These are phyloP conservation scores for Lampris incognitus DNA, from an alignment of 2,113 vertebrate species.

Conservation along the genomic window DNA sequence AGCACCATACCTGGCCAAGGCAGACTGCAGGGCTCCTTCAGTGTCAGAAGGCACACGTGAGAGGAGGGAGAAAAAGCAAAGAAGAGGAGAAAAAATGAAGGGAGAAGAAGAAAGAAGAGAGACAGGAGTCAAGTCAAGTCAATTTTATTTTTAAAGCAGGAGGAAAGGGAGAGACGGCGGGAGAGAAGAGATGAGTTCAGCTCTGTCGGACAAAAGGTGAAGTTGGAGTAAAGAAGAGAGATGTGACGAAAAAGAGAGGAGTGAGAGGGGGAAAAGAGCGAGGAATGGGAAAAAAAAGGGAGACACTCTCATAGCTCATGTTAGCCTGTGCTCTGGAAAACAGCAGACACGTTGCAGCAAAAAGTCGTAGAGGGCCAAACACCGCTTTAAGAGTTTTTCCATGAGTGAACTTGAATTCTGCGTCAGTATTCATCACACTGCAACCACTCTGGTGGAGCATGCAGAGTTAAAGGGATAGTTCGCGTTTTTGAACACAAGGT, in stretches of 20 bases:
- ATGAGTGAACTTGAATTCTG: no score
- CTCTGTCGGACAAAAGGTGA: no score
- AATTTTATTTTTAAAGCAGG: background rate
- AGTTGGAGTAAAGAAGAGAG: no score
- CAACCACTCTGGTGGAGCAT: no score
- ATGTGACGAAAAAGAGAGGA: no score
- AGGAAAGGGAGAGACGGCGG: slow-evolving; percentile 29
- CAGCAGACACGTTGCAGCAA: no score
- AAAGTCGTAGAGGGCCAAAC: no score
- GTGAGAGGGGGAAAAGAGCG: background rate
- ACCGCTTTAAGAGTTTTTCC: no score
- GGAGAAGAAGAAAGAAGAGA: slow-evolving; percentile 19
- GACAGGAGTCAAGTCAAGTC: background rate
- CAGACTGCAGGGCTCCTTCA: slow-evolving; percentile 43
- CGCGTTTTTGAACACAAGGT: no score
- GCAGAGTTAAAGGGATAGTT: no score
- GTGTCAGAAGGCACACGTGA: slow-evolving; percentile 47
- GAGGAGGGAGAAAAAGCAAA: slow-evolving; percentile 5
- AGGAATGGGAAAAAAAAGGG: slow-evolving; percentile 19
- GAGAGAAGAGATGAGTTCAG: background rate
- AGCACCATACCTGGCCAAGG: slow-evolving; percentile 55
- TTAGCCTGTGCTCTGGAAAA: background rate
- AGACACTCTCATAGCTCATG: slow-evolving; percentile 42
- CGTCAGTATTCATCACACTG: no score
- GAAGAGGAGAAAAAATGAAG: background rate